phyloP scores from a whole-genome alignment of 2,888 invertebrate species.

The Hedychridium roseum region DNA sequence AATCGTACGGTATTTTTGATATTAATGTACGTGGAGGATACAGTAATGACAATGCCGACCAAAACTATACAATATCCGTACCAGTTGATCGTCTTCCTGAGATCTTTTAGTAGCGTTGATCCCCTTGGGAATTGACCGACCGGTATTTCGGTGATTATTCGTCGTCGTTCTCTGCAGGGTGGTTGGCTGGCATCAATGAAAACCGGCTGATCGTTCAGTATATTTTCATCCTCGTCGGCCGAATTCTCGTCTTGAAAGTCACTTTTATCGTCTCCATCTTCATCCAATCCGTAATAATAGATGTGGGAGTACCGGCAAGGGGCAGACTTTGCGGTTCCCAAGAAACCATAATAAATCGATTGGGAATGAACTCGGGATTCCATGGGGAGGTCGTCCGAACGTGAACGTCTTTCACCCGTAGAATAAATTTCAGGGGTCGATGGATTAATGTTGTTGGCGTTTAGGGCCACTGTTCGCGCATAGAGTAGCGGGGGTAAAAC shows the following conservation, averaged over 20 bases:
- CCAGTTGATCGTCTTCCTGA: conserved; percentile 60
- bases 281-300: too few species aligned
- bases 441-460: conserved; percentile 10
- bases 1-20: conserved; percentile 72
- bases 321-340: conserved; percentile 13
- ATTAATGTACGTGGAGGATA: conserved; percentile 77
- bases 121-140: neutral
- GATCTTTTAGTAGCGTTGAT: conserved; percentile 3
- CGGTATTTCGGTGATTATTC: neutral
- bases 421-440: conserved; percentile 39
- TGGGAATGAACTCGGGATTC: conserved; percentile 52
- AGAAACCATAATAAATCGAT: conserved; percentile 39
- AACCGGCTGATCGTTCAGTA: conserved; percentile 19
- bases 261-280: too few species aligned
- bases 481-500: conserved; percentile 86
- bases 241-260: too few species aligned
- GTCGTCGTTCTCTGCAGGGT: conserved; percentile 14
- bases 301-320: conserved; percentile 47
- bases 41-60: conserved; percentile 72
- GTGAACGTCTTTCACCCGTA: conserved; percentile 31
- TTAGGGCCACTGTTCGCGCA: conserved; percentile 71
- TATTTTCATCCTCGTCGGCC: conserved; percentile 21
- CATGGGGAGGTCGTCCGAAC: conserved; percentile 19
- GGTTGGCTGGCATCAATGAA: conserved; percentile 42
- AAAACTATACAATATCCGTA: conserved; percentile 70